Evolutionary conservation across 2,888 invertebrate genomes (phyloP), one percentile per base, ranked within the genome.

Genomic region (Tridacna gigas): DNA sequence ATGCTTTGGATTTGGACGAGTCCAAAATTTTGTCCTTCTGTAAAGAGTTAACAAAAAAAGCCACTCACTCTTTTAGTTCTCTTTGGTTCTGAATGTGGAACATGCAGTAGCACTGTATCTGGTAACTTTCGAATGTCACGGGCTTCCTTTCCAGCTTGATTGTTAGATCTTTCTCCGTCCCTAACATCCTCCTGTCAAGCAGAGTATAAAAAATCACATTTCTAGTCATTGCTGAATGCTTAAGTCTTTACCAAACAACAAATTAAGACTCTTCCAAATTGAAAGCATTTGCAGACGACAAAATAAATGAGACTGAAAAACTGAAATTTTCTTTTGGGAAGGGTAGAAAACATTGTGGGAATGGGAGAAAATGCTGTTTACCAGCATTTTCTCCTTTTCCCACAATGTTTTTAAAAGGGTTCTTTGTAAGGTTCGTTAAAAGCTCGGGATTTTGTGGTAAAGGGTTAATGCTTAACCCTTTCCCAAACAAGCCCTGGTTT

Each of bases 51-150:
- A 37, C 7, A 2, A 37, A 37, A 37, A 37, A 37, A 37, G 37
- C 65, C 2, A 67, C 79, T 79, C 56, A 84, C 84, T 67, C 79
- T 47, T 76, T 63, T 82, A 18, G 56, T 73, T 28, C 67, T 79
- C 3, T 25, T 37, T 25, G 67, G 37, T 48, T 76, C 79, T 18
- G 56, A 74, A 25, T 26, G 61, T 25, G 82, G 82, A 20, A 69
- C 28, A 66, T 85, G 80, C 26, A 75, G 61, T 18, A 45, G 79
- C 20, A 82, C 82, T 48, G 74, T 26, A 28, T 56, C 74, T 26
- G 85, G 85, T 56, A 85, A 73, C 25, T 69, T 65, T 66, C 85
- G 37, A 12, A 77, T 56, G 15, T 75, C 71, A 20, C 82, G 66
- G 15, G 85, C 79, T 60, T 78, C 80, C 11, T 47, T 26, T 9